These are phyloP conservation scores for Lysandra coridon DNA, from an alignment of 2,888 invertebrate species.

Conservation along the genomic window DNA sequence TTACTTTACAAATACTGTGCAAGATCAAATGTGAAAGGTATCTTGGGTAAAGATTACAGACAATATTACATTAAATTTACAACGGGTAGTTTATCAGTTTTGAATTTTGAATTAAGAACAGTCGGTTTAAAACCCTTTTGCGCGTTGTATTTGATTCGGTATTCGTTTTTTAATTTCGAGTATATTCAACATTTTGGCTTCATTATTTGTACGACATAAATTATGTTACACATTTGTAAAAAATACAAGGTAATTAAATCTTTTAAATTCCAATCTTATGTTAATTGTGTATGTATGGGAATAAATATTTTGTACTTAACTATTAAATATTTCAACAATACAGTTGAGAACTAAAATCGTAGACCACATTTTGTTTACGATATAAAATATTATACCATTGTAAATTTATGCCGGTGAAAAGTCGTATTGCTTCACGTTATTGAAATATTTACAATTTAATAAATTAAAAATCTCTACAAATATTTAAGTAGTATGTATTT, in stretches of 20 bases:
- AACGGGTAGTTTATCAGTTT: slow-evolving; percentile 41
- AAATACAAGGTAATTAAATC: slow-evolving; percentile 22
- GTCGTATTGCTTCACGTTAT: neutral
- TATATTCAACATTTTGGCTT: slow-evolving; percentile 21
- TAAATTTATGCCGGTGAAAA: slow-evolving; percentile 33
- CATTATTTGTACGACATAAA: slow-evolving; percentile 28
- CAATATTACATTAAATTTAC: slow-evolving; percentile 52
- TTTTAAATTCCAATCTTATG: slow-evolving; percentile 20
- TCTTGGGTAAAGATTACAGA: slow-evolving; percentile 66
- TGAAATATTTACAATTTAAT: slow-evolving; percentile 24
- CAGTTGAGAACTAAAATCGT: slow-evolving; percentile 42
- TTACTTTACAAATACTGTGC: slow-evolving; percentile 69
- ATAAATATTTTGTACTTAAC: slow-evolving; percentile 49
- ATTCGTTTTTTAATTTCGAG: neutral
- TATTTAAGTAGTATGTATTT: slow-evolving; percentile 25
- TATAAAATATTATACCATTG: slow-evolving; percentile 35
- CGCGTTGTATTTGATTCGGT: slow-evolving; percentile 10
- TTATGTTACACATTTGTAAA: slow-evolving; percentile 20
- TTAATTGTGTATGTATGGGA: slow-evolving; percentile 37
- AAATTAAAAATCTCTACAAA: slow-evolving; percentile 25
- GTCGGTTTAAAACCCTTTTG: slow-evolving; percentile 36
- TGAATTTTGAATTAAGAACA: slow-evolving; percentile 21
- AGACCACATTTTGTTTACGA: slow-evolving; percentile 34
- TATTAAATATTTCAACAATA: slow-evolving; percentile 39
- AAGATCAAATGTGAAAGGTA: slow-evolving; percentile 63